A percentile compares a stretch with the other conserved stretches of the same genome.
These are phyloP conservation scores for Hydrotaea diabolus DNA, from an alignment of 2,888 invertebrate genomes.

Conservation along the genomic window DNA sequence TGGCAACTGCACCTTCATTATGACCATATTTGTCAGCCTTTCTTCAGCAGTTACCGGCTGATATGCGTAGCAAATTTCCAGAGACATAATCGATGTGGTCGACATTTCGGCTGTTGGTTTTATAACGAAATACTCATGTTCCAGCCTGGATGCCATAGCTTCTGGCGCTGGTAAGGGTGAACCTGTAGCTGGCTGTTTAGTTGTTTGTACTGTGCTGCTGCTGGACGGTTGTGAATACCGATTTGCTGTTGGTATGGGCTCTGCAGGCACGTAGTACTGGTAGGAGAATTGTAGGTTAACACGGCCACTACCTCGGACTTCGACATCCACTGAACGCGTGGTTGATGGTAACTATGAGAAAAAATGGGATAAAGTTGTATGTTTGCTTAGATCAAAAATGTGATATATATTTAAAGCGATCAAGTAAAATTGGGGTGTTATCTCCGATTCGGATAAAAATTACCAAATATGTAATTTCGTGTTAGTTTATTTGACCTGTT, in stretches of 20 bases:
- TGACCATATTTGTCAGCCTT: conserved; percentile 71
- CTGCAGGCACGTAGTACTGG: conserved; percentile 15
- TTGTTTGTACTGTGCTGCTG: not conserved
- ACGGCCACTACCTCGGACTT: not conserved
- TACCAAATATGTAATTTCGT: too few species aligned
- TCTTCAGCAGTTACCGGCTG: not conserved
- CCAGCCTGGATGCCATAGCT: conserved; percentile 87
- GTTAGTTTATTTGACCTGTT: too few species aligned
- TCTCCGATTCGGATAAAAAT: too few species aligned
- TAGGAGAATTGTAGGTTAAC: conserved; percentile 18
- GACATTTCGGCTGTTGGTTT: not conserved
- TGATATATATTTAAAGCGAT: too few species aligned
- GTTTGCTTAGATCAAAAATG: too few species aligned
- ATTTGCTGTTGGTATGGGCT: too few species aligned
- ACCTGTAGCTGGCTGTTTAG: not conserved
- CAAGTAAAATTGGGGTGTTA: too few species aligned
- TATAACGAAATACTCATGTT: conserved; percentile 84
- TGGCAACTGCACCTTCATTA: conserved; percentile 91
- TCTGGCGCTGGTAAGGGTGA: not conserved
- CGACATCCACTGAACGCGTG: not conserved
- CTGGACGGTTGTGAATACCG: not conserved
- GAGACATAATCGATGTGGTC: not conserved
- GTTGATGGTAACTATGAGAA: not conserved
- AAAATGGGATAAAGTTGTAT: too few species aligned
- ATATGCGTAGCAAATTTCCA: conserved; percentile 1